These are phyloP conservation scores for Nerophis ophidion DNA, from an alignment of 2,113 vertebrate species.

Conservation along the genomic window DNA sequence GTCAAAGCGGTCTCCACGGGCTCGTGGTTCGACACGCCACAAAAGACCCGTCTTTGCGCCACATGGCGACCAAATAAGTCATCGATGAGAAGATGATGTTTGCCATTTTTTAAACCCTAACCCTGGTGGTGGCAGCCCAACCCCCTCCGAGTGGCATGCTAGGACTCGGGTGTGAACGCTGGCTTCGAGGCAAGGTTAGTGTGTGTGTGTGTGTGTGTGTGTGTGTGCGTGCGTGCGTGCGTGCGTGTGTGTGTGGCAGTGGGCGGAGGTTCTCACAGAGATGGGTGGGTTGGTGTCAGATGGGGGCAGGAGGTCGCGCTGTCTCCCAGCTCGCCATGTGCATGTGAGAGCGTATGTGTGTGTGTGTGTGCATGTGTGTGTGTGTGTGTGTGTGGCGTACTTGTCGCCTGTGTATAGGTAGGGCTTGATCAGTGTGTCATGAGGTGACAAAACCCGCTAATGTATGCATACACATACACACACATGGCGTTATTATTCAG, in stretches of 20 bases:
- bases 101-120: slow-evolving; percentile 73
- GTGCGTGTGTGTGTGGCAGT: slow-evolving; percentile 25
- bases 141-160: slow-evolving; percentile 88
- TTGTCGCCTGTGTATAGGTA: slow-evolving; percentile 64
- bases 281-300: slow-evolving; percentile 65
- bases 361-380: slow-evolving; percentile 15
- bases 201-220: slow-evolving; percentile 32
- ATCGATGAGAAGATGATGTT: slow-evolving; percentile 41
- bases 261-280: slow-evolving; percentile 24
- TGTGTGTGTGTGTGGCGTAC: slow-evolving; percentile 46
- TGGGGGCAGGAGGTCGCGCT: slow-evolving; percentile 95
- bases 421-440: slow-evolving; percentile 41
- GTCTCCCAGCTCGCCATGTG: slow-evolving; percentile 76
- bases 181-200: slow-evolving; percentile 70
- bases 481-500: slow-evolving; percentile 90
- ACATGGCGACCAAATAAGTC: slow-evolving; percentile 13
- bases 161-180: slow-evolving; percentile 92
- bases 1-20: not conserved
- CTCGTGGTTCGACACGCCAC: not conserved
- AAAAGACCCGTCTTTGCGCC: slow-evolving; percentile 14
- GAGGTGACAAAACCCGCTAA: slow-evolving; percentile 50
- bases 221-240: slow-evolving; percentile 28
- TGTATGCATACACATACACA: slow-evolving; percentile 36
- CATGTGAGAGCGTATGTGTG: slow-evolving; percentile 21
- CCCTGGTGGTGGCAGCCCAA: slow-evolving; percentile 78